Percentiles rank a stretch among this genome's conserved stretches.
Conservation (phyloP, 2,113 vertebrate genomes). For the Thymallus thymallus region DNA sequence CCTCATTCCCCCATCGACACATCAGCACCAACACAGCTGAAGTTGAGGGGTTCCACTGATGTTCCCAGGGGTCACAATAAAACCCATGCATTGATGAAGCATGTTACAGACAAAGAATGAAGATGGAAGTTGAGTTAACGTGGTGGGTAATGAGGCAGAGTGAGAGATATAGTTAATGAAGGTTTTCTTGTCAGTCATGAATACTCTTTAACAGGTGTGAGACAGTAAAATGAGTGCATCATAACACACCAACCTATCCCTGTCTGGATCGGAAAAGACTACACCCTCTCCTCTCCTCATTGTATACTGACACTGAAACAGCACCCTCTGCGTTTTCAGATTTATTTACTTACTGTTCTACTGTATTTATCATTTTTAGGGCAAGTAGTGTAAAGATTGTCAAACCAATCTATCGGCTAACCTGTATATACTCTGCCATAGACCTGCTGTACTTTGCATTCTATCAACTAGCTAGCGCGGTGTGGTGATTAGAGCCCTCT, state of each 20-base stretch:
- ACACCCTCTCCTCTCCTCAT: background rate
- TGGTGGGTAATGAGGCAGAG: no score
- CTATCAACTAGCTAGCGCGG: conserved; percentile 29
- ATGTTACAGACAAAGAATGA: no score
- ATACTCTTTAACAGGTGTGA: no score
- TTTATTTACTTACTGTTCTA: conserved; percentile 18
- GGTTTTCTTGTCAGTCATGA: no score
- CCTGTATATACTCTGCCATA: conserved; percentile 22
- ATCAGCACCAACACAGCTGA: no score
- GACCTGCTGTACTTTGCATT: conserved; percentile 26
- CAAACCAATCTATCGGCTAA: conserved; percentile 25
- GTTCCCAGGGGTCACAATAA: no score
- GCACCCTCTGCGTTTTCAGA: background rate
- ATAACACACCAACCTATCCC: conserved; percentile 1
- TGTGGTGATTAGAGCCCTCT: conserved; percentile 22
- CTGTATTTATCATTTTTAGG: conserved; percentile 53
- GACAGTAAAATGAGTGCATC: background rate
- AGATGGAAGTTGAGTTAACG: no score
- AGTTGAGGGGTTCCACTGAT: no score
- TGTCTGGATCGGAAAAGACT: background rate
- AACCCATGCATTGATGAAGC: no score
- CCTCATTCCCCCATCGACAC: no score
- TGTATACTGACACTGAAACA: no score
- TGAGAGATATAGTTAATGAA: no score
- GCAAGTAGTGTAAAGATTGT: conserved; percentile 36